Base-by-base conservation (phyloP, 2,888 invertebrate species). In the Agonopterix arenella region DNA sequence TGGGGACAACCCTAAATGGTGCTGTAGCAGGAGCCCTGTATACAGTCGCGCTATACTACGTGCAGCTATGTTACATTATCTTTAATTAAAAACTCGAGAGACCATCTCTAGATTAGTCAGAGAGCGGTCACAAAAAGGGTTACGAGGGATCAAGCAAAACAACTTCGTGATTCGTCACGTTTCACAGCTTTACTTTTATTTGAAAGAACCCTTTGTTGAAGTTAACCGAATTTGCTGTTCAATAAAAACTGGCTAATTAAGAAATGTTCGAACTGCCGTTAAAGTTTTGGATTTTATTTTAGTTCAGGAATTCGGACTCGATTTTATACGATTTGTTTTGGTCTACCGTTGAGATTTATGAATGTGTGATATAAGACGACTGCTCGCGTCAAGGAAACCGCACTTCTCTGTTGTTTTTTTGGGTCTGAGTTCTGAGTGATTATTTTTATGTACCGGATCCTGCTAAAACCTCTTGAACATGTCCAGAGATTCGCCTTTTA, bases 141-240 rank as follows among this genome's bases (percentile, higher is more conserved):
- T 80, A 77, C 76, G 72, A 75, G 74, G 75, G 77, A 76, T 75
- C 76, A 73, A 71, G 68, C 81, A 77, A 82, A 86, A 85, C 85
- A 84, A 84, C 84, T 79, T 74, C 70, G 68, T 74, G 84, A 88
- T 88, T 86, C 88, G 88, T 88, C 88, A 89, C 86, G 86, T 84
- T 73, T 74, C 78, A 77, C 69, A 67, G 75, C 75, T 84, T 86
- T 85, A 82, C 81, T 89, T 82, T 86, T 86, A 82, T 85, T 84
- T 80, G 76, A 80, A 70, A 76, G 83, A 76, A 72, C 66, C 82
- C 80, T 84, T 88, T 89, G 86, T 86, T 78, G 66, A 73, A 76
- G 79, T 76, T 85, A 83, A 85, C 84, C 79, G 86, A 89, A 88
- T 86, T 86, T 85, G 86, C 82, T 79, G 80, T 77, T 70, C 73